Conservation (phyloP, 2,888 invertebrate species). For the Mechanitis messenoides region DNA sequence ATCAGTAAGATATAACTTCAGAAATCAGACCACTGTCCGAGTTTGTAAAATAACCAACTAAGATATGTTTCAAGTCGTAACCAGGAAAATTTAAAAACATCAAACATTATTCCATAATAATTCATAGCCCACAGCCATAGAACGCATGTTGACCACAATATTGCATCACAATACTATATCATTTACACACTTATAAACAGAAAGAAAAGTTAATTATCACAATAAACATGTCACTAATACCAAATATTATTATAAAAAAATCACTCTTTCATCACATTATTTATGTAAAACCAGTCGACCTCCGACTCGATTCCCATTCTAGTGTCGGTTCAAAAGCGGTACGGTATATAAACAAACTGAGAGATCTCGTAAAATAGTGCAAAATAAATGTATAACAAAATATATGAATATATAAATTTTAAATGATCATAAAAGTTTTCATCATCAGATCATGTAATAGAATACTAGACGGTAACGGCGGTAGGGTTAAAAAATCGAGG, state of each 20-base stretch:
- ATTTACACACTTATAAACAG: no score
- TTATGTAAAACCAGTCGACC: neutral
- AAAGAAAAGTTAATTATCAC: neutral
- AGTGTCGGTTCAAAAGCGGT: neutral
- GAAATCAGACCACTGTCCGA: neutral
- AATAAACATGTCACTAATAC: slow-evolving; percentile 3
- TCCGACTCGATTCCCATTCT: neutral
- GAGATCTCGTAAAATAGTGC: slow-evolving; percentile 1
- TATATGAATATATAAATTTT: neutral
- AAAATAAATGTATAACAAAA: slow-evolving; percentile 4
- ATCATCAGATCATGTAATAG: no score
- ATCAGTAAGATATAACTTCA: neutral
- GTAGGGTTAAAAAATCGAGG: no score
- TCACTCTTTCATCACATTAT: slow-evolving; percentile 4
- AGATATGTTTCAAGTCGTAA: neutral
- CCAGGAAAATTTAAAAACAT: neutral
- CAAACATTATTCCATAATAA: neutral
- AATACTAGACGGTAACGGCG: no score
- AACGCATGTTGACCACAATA: neutral
- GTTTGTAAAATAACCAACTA: neutral
- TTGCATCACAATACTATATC: no score
- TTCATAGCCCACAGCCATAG: neutral
- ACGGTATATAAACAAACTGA: neutral
- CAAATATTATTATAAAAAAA: slow-evolving; percentile 4
- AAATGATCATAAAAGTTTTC: no score